Evolutionary conservation across 2,113 vertebrate species (phyloP), one percentile per base, ranked within the genome.

Genomic region (Catharus fuscescens): DNA sequence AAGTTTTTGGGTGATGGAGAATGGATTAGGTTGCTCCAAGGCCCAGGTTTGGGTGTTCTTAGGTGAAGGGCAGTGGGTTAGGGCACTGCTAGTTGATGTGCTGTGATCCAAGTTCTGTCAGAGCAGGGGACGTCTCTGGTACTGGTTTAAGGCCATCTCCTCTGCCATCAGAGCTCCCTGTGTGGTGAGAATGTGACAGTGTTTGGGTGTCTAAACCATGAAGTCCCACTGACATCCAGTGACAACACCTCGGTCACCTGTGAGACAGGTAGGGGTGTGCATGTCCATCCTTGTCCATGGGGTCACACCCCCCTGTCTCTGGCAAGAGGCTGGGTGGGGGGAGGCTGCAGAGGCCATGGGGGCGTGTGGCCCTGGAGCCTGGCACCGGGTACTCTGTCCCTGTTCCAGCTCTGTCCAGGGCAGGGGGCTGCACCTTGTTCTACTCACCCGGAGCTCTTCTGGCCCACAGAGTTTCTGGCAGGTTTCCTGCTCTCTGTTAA

Each of bases 121-220:
- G 57, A 73, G 40, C 25, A 69, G 74, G 42, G 34, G 21, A 23
- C 31, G 17, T 40, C 18, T 8, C 19, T 5, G 1, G 31, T 25
- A 50, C 29, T 65, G 14, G 15, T 69, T 93, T 82, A 88, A 54
- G n/a, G 9, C 40, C 23, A 3, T 86, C 42, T 94, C 18, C 45
- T 93, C 50, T 96, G 81, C 67, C 5, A 1, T 28, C 96, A 99
- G 99, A 98, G 99, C 45, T 98, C 98, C 20, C 88, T 98, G 89
- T 98, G 71, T 76, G 99, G 99, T 17, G 98, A 99, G 86, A 99
- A 99, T 6, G 98, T 99, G 90, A 99, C 99, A 0, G 98, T 99
- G 76, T 99, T 99, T 0, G 99, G 99, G 53, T 99, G 99, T 96
- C 97, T 99, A 94, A 99, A 98, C 95, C 99, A 99, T 0, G 99